Evolutionary conservation across 2,888 invertebrate genomes (phyloP).

Genomic region (Acanthosoma haemorrhoidale): DNA sequence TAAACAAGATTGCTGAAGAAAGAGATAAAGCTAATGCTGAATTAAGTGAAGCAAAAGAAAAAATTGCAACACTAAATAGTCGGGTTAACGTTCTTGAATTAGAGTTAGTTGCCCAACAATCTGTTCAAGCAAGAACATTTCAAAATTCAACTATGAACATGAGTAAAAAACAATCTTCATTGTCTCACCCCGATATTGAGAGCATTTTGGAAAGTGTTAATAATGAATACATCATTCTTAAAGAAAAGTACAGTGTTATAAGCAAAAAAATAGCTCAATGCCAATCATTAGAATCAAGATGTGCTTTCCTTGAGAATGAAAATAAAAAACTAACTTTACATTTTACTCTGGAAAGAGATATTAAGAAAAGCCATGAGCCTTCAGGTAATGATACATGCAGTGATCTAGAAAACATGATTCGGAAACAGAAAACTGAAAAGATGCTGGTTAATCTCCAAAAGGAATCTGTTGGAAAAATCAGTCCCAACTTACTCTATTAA

Average conservation of each 20-base stretch:
- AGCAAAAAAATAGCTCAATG: neutral
- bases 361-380: neutral
- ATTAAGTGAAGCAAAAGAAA: neutral
- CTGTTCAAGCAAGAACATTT: neutral
- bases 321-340: neutral
- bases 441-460: neutral
- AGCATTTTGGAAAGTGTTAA: neutral
- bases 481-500: neutral
- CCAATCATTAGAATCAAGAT: neutral
- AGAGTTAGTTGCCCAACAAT: neutral
- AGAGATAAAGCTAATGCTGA: neutral
- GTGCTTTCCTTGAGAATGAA: neutral
- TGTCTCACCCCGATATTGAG: neutral
- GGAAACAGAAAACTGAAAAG: neutral
- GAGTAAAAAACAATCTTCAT: neutral
- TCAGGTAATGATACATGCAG: neutral
- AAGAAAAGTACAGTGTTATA: neutral
- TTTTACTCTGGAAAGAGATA: neutral
- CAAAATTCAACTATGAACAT: neutral
- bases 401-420: neutral
- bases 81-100: neutral
- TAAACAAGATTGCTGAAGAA: neutral
- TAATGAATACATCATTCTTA: neutral
- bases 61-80: neutral
- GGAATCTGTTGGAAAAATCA: slow-evolving; percentile 7